Percentiles rank a stretch among this genome's conserved stretches.
Conservation (phyloP, 64 coral and sea anemone species). For the Actinia tenebrosa region DNA sequence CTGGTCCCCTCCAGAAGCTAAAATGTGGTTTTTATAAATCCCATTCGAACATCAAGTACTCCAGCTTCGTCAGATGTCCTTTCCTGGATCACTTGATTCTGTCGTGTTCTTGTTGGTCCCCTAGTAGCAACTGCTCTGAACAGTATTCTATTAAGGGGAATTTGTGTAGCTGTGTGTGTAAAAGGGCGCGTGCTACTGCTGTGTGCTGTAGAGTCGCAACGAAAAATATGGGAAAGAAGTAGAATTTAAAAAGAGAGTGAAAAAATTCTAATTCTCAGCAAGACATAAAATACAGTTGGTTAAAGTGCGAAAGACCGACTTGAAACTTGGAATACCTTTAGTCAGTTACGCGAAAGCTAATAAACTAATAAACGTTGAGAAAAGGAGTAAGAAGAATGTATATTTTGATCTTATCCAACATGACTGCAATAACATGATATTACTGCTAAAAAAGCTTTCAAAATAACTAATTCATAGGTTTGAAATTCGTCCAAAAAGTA, state of each 20-base stretch:
- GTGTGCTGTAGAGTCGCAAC: background rate
- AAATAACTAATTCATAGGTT: too few species aligned
- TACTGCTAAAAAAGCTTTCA: too few species aligned
- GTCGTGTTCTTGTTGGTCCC: background rate
- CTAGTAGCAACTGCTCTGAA: background rate
- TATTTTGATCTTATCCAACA: too few species aligned
- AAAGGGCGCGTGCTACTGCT: background rate
- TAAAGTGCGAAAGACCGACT: background rate
- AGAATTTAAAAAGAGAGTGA: background rate
- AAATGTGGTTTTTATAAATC: slow-evolving; percentile 7
- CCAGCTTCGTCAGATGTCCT: slow-evolving; percentile 9
- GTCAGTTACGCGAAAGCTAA: too few species aligned
- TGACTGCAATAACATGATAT: too few species aligned
- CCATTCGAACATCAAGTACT: background rate
- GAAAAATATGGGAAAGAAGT: background rate
- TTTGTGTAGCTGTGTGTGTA: background rate
- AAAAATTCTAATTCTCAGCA: background rate
- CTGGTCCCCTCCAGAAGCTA: background rate
- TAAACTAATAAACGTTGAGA: too few species aligned
- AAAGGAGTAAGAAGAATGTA: too few species aligned
- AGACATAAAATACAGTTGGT: background rate
- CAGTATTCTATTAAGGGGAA: background rate
- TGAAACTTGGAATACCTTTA: background rate
- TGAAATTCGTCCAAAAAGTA: too few species aligned
- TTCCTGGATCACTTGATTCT: background rate